Conservation (phyloP, 2,888 invertebrate species). For the Dasypogon diadema region DNA sequence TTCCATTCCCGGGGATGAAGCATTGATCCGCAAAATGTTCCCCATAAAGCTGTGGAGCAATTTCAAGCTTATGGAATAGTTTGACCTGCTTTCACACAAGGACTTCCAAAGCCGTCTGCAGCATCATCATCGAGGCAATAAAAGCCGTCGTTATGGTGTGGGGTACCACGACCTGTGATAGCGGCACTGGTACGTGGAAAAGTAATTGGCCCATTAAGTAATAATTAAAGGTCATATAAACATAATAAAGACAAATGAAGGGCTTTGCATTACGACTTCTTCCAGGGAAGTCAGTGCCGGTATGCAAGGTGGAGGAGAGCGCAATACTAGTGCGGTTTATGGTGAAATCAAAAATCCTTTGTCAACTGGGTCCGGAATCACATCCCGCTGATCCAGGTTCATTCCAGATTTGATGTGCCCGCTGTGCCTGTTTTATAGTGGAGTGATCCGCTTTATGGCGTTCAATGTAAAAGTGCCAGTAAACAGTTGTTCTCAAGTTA, state of each 20-base stretch:
- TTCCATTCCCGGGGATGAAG: neutral
- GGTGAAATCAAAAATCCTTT: conserved; percentile 18
- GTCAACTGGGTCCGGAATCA: conserved; percentile 7
- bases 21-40: neutral
- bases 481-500: conserved; percentile 20
- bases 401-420: conserved; percentile 17
- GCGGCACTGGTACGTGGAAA: conserved; percentile 34
- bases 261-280: conserved; percentile 38
- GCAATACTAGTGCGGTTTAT: conserved; percentile 5
- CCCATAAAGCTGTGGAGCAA: neutral
- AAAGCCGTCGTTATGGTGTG: neutral
- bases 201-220: conserved; percentile 51
- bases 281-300: neutral
- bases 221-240: conserved; percentile 52
- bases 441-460: conserved; percentile 12
- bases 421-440: conserved; percentile 8
- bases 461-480: neutral
- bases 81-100: conserved; percentile 1
- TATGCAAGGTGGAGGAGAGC: neutral
- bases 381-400: neutral
- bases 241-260: conserved; percentile 51
- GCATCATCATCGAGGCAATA: conserved; percentile 18
- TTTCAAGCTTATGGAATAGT: neutral
- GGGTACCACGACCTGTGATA: neutral
- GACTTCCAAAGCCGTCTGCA: conserved; percentile 22